Evolutionary conservation across 2,797 vertebrate genomes (phyloP).

Genomic region (Poecile montanus): DNA sequence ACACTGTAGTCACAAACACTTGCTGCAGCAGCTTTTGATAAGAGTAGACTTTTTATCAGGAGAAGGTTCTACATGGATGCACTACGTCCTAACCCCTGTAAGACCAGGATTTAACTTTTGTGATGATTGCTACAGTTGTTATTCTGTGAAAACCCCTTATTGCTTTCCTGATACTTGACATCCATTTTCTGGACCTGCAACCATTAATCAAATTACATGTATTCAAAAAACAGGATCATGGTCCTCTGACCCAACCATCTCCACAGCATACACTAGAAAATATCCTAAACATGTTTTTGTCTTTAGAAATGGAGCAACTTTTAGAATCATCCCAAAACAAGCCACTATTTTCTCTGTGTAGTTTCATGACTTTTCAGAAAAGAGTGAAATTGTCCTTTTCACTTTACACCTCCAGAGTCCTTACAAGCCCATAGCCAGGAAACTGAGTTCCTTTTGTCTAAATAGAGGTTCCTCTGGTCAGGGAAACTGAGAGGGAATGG

Average conservation of each 20-base stretch:
- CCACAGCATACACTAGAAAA: neutral
- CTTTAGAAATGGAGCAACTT: neutral
- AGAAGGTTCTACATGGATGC: neutral
- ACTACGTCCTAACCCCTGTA: neutral
- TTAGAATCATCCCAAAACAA: neutral
- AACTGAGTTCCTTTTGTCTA: neutral
- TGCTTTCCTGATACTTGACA: neutral
- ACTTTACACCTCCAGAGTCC: neutral
- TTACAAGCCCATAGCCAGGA: neutral
- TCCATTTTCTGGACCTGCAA: neutral
- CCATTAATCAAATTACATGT: neutral
- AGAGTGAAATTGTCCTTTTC: neutral
- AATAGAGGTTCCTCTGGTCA: neutral
- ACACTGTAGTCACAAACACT: neutral
- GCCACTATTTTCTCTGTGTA: neutral
- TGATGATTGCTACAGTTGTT: neutral
- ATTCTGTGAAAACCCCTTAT: neutral
- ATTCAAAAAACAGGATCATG: neutral
- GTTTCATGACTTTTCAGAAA: neutral
- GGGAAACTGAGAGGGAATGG: neutral
- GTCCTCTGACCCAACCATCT: neutral
- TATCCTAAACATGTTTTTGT: neutral
- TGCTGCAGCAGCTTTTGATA: neutral
- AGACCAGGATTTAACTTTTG: neutral
- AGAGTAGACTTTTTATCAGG: neutral